Base-by-base conservation (phyloP, 2,113 vertebrate genomes). In the Brachyhypopomus occidentalis region DNA sequence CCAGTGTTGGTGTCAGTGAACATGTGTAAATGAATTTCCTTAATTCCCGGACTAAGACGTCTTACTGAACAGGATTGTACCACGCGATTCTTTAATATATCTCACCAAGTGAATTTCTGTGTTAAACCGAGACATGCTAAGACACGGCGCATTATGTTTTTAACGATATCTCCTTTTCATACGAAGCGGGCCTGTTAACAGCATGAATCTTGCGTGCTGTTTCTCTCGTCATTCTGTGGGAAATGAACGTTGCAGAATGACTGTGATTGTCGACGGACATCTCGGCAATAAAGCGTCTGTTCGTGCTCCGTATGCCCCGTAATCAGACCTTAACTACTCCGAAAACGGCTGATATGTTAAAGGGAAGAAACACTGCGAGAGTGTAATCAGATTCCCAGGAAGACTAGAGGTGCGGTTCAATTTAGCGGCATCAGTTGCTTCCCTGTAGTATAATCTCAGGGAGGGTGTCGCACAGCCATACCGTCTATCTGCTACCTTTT, bases 181-280 rank as follows among this genome's bases (percentile, higher is more conserved):
- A 87, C 78, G 81, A 92, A 90, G 89, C 79, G 30, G 79, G 78
- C 86, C 90, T 87, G 90, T 92, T 91, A 92, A 91, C 92, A 92
- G 91, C 85, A 75, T 70, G 70, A 79, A 88, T 84, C 86, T 67
- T 83, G 72, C 84, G 84, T 88, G 82, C 86, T 88, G 84, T 91
- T 88, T 87, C 80, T 88, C 83, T 88, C 86, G 22, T 80, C 85
- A 83, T 88, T 91, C 87, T 84, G 83, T 89, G 91, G 92, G 93
- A 96, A 95, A 96, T 96, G 92, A 95, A 92, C 94, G 94, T 91
- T 94, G 92, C 91, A 94, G 89, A 94, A 94, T 91, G 91, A 92
- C 91, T 93, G 92, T 92, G 94, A 96, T 95, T 95, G 94, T 94
- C 93, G 94, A 91, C 91, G 95, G 95, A 94, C 94, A 95, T 94